Evolutionary conservation across 2,888 invertebrate genomes (phyloP), one percentile per base, ranked within the genome.

Genomic region (Cheilosia grossa): DNA sequence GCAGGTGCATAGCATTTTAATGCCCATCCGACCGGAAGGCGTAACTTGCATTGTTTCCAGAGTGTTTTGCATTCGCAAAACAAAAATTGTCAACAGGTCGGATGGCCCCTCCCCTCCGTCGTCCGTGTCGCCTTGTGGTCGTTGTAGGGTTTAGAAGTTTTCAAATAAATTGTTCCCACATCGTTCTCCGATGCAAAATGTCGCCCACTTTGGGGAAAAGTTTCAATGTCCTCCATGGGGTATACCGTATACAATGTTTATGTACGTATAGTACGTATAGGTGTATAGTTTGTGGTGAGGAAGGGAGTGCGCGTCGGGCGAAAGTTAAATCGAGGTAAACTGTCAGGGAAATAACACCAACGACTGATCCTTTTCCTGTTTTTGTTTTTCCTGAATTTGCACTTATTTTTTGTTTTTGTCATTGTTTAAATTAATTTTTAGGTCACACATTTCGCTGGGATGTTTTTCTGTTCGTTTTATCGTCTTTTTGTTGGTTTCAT

Each of bases 61-160:
- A 53, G 49, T 64, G 19, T 58, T 69, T 80, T 51, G 70, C 44
- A 58, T 58, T 70, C 44, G 27, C 13, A 79, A 63, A 47, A 30
- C 21, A 30, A 59, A 67, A 74, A 75, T 49, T 80, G 56, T 74
- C 83, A 83, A 83, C 83, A 83, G 80, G 80, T 83, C 37, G 47
- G n/a, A 19, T 13, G n/a, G 64, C 42, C 33, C 4, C 9, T n/a
- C 59, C 17, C 42, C 30, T 27, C n/a, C 21, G 37, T 17, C 37
- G n/a, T 13, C 53, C 53, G 42, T 54, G 66, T 1, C n/a, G n/a
- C 9, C 21, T 30, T 37, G 33, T 63, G 63, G 73, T 74, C 44
- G 30, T 10, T 4, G 53, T 53, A n/a, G 47, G 40, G 69, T 63
- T 47, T 47, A 9, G 69, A 83, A 74, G 67, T 83, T 83, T 82